These are phyloP conservation scores for Pithys albifrons DNA, from an alignment of 2,113 vertebrate species.

Conservation along the genomic window DNA sequence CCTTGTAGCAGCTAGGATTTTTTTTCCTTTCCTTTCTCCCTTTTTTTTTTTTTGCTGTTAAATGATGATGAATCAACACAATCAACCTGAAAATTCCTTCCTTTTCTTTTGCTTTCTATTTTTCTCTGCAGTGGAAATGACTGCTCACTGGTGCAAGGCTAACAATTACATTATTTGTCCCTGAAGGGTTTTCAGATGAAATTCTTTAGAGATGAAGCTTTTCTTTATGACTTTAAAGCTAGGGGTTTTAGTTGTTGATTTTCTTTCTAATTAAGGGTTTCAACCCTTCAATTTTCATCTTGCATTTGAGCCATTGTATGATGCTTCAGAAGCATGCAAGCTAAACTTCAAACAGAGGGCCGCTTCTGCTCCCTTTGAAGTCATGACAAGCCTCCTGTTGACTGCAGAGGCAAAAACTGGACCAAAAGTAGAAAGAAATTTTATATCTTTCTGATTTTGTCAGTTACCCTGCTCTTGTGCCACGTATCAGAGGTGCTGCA, in stretches of 20 bases:
- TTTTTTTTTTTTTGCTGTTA: background rate
- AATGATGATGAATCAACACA: background rate
- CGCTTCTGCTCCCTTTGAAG: constrained; percentile 27
- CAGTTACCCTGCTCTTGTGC: background rate
- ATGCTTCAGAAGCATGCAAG: background rate
- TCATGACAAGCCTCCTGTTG: constrained; percentile 6
- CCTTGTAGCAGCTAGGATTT: background rate
- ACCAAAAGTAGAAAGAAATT: background rate
- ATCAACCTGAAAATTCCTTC: background rate
- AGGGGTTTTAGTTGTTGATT: background rate
- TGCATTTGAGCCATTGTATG: background rate
- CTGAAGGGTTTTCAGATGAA: background rate
- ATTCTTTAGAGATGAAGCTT: background rate
- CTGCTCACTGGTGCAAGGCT: background rate
- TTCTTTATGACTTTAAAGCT: constrained; percentile 17
- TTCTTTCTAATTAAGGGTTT: constrained; percentile 51
- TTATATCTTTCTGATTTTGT: background rate
- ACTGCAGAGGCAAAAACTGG: background rate
- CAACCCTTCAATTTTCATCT: background rate
- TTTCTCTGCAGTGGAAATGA: background rate
- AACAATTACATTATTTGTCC: constrained; percentile 5
- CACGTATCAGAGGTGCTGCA: background rate
- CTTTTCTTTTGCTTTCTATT: background rate
- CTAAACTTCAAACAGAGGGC: constrained; percentile 20
- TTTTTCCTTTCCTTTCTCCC: background rate